Base-by-base conservation (phyloP, 2,113 vertebrate genomes). In the Hippocampus abdominalis region DNA sequence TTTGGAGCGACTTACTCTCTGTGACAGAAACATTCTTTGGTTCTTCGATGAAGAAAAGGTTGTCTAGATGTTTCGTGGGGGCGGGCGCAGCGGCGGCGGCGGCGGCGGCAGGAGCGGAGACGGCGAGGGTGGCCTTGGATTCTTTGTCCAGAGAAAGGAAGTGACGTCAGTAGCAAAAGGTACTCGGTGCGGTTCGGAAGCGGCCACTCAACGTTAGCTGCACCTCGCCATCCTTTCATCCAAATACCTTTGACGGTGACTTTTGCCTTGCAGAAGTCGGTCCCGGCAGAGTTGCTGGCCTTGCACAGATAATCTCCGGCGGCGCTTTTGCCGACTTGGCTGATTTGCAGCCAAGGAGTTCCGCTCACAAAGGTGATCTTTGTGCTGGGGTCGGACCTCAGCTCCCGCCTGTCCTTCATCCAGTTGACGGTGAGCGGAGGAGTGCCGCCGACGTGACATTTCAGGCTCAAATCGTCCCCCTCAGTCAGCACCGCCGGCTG, bases 291-390 rank as follows among this genome's bases (percentile, higher is more conserved):
- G 62, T 98, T 98, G 71, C 93, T 94, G 84, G 96, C 96, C 90
- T 98, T 98, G 86, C 97, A 99, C 13, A 96, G 74, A 21, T 98
- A 99, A 81, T 98, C 97, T 44, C 96, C 97, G 2, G 91, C 90
- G 76, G 98, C 96, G 0, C 83, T 83, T 87, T 93, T 95, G 7
- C 88, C 86, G 54, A 88, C 84, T 2, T 91, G 75, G 83, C 86
- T 88, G 80, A 97, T 78, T 75, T 95, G 94, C 79, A 99, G 87
- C 62, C 91, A 80, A 29, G 95, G 93, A 0, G 86, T 92, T 61
- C 94, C 93, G 8, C 89, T 88, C 61, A 82, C 88, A 89, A 96
- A 98, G 11, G 93, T 94, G 82, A 96, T 93, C 72, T 48, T 94
- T 75, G 91, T 94, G 83, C 81, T 94, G 71, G 92, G 91, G 1